These are phyloP conservation scores for Crotalus viridis DNA, from an alignment of 2,113 vertebrate species.

Conservation along the genomic window DNA sequence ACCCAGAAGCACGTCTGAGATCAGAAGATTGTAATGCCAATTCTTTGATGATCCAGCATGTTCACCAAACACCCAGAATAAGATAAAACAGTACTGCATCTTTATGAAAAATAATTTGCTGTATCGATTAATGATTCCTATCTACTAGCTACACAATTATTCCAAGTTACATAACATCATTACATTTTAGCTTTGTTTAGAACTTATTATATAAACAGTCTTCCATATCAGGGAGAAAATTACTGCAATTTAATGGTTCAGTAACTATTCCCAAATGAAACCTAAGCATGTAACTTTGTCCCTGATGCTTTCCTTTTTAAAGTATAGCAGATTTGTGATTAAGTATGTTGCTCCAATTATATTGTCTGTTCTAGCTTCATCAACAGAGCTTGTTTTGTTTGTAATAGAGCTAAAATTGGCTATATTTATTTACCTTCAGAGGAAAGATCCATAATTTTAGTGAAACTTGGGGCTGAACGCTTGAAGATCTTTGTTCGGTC, in stretches of 20 bases:
- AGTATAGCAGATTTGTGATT: neutral
- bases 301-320: neutral
- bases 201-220: neutral
- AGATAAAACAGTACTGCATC: neutral
- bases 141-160: neutral
- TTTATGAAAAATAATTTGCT: neutral
- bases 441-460: conserved; percentile 83
- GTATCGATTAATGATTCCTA: neutral
- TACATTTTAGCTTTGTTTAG: neutral
- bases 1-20: neutral
- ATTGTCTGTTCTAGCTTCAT: conserved; percentile 3
- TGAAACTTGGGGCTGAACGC: conserved; percentile 89
- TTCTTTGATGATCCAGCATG: neutral
- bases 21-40: neutral
- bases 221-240: neutral
- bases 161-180: neutral
- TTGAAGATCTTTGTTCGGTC: conserved; percentile 95
- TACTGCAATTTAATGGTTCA: neutral
- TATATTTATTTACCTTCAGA: conserved; percentile 82
- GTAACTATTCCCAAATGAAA: neutral
- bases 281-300: neutral
- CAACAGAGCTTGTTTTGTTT: conserved; percentile 4
- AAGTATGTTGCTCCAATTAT: neutral
- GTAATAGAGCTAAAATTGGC: neutral
- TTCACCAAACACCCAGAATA: neutral